These are phyloP conservation scores for Neostethus bicornis DNA, from an alignment of 2,797 vertebrate genomes.

Conservation along the genomic window DNA sequence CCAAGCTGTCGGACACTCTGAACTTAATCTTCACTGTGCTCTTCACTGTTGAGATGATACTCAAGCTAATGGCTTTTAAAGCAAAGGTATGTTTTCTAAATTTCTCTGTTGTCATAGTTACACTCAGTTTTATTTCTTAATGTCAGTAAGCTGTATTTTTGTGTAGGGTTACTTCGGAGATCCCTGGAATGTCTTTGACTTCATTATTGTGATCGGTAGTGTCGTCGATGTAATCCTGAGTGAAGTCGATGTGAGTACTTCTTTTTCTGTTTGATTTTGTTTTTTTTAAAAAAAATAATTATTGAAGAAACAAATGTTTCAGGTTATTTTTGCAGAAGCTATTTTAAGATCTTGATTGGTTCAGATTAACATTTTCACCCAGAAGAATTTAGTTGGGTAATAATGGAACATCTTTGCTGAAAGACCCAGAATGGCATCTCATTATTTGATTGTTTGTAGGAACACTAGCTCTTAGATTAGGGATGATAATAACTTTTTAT, in stretches of 20 bases:
- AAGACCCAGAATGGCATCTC: slow-evolving; percentile 43
- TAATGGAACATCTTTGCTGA: slow-evolving; percentile 43
- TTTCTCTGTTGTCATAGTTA: neutral
- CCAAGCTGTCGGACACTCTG: slow-evolving; percentile 89
- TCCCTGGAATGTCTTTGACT: slow-evolving; percentile 99
- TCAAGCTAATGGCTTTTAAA: slow-evolving; percentile 98
- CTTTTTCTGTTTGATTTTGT: neutral
- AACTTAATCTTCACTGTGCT: slow-evolving; percentile 96
- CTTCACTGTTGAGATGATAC: slow-evolving; percentile 96
- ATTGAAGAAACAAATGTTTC: slow-evolving; percentile 6
- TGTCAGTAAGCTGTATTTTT: neutral
- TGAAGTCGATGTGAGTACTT: slow-evolving; percentile 92
- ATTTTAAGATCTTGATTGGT: neutral
- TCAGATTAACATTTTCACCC: slow-evolving; percentile 11
- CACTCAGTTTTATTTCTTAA: neutral
- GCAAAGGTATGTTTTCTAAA: slow-evolving; percentile 80
- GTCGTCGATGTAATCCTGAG: slow-evolving; percentile 97
- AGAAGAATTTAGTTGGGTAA: slow-evolving; percentile 7
- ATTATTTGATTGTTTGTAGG: slow-evolving; percentile 53
- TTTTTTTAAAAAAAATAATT: neutral
- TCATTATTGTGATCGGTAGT: slow-evolving; percentile 96
- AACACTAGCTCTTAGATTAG: slow-evolving; percentile 59
- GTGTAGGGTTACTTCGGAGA: slow-evolving; percentile 97
- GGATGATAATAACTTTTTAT: slow-evolving; percentile 58
- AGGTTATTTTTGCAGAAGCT: slow-evolving; percentile 24